Base-by-base conservation (phyloP, 1,140 invertebrate genomes). In the Centruroides vittatus region DNA sequence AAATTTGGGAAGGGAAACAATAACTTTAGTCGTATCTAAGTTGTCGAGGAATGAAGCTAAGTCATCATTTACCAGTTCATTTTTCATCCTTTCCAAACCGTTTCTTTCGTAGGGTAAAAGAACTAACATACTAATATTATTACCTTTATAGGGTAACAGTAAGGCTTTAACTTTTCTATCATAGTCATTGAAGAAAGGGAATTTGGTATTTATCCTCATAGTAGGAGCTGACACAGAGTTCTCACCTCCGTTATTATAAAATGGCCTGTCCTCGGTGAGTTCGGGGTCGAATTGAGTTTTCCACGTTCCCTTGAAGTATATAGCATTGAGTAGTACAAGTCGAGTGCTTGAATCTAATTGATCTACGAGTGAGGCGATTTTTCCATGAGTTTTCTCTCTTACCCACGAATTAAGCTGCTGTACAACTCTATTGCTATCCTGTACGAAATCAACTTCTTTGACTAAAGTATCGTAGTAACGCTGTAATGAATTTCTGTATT, bases 161-260 rank as follows among this genome's bases (percentile, higher is more conserved):
- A 89, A 67, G 3, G 83, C 78, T 65, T 82, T 76, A 7, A 80
- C 79, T 7, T 81, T 77, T 0, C 77, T 70, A 60, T 81, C 70
- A 57, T 75, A 75, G 3, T 86, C 41, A 41, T 41, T 3, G 5
- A 41, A 80, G 68, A 86, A 79, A 72, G 83, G 82, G 72, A 92
- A 93, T 41, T 78, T 81, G 51, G 84, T 83, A 68, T 88, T 88
- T 64, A 90, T 83, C 53, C 79, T 81, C 90, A 94, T 94, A 79
- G 92, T 91, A 5, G 81, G 79, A 6, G 81, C 83, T 0, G 82
- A 81, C 1, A 83, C 78, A 63, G 86, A 85, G 75, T 93, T 93
- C 0, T 81, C 82, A 47, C 70, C 70, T 0, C 66, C 51, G 3
- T 62, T 66, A 12, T 41, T 58, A 5, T 53, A 66, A 60, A 71